Conservation (phyloP, 2,888 invertebrate species). For the Drosophila nr. perissopoda region DNA sequence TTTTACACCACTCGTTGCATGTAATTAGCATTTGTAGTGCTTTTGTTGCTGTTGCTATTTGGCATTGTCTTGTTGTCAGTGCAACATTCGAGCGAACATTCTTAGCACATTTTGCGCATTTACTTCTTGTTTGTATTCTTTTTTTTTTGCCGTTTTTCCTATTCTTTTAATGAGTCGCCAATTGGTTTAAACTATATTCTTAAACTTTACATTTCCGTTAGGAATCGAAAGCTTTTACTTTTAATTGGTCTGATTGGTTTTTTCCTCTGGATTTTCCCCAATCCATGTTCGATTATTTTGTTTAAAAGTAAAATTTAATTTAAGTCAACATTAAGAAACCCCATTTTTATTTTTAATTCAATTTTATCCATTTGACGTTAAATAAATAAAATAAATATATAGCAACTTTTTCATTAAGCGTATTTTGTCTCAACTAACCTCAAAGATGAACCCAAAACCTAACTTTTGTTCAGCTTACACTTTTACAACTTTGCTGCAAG, state of each 20-base stretch:
- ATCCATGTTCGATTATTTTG: not conserved
- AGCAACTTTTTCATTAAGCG: not conserved
- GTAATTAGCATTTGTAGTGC: constrained; percentile 68
- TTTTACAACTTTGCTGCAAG: constrained; percentile 9
- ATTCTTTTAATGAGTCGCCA: constrained; percentile 23
- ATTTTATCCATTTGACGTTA: not conserved
- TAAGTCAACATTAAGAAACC: too few species aligned
- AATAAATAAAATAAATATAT: not conserved
- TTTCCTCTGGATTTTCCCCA: not conserved
- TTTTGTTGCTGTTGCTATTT: constrained; percentile 20
- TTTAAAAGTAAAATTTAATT: too few species aligned
- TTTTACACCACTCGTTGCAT: constrained; percentile 53
- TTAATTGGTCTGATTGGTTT: not conserved
- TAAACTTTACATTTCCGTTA: not conserved
- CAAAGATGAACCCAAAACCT: constrained; percentile 12
- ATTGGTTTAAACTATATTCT: constrained; percentile 24
- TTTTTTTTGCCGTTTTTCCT: not conserved
- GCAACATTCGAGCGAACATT: constrained; percentile 13
- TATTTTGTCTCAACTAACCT: constrained; percentile 4
- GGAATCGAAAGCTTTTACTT: not conserved
- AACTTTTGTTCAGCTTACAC: constrained; percentile 34
- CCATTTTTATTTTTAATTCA: not conserved
- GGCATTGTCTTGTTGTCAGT: constrained; percentile 17
- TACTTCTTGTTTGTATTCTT: constrained; percentile 1
- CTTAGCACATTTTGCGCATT: constrained; percentile 21